Percentiles rank a stretch among this genome's conserved stretches.
Conservation (phyloP, 2,113 vertebrate species). For the Seriola aureovittata region DNA sequence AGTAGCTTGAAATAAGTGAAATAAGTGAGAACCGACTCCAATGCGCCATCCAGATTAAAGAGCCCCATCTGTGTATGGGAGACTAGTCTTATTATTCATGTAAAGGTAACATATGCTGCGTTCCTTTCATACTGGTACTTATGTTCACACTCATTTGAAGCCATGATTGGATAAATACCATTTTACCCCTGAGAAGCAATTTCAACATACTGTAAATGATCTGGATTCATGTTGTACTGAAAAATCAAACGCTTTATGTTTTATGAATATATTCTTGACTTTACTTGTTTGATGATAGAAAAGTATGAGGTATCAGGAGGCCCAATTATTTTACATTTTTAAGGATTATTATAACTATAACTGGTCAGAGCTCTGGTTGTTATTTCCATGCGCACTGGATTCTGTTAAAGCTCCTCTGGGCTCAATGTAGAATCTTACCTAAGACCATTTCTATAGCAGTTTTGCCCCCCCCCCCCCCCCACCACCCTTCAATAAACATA, state of each 20-base stretch:
- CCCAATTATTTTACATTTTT: neutral
- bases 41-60: slow-evolving; percentile 9
- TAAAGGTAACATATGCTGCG: slow-evolving; percentile 9
- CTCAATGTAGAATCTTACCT: too few relatives aligned
- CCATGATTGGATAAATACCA: neutral
- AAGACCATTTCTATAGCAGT: too few relatives aligned
- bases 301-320: neutral
- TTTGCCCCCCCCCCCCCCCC: too few relatives aligned
- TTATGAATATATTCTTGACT: neutral
- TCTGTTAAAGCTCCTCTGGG: too few relatives aligned
- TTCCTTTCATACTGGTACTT: neutral
- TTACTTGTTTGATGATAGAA: neutral
- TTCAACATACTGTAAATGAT: neutral
- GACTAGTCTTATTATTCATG: neutral
- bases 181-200: neutral
- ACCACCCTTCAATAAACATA: too few relatives aligned
- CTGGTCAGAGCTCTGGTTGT: too few relatives aligned
- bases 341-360: too few relatives aligned
- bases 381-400: too few relatives aligned
- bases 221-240: neutral
- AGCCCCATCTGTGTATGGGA: slow-evolving; percentile 21
- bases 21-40: neutral
- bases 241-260: neutral
- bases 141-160: slow-evolving; percentile 9
- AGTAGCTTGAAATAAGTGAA: neutral